A percentile compares a stretch with the other conserved stretches of the same genome.
Conservation (phyloP, 35 echinoderm and acorn worm species). For the Chiridota heheva region DNA sequence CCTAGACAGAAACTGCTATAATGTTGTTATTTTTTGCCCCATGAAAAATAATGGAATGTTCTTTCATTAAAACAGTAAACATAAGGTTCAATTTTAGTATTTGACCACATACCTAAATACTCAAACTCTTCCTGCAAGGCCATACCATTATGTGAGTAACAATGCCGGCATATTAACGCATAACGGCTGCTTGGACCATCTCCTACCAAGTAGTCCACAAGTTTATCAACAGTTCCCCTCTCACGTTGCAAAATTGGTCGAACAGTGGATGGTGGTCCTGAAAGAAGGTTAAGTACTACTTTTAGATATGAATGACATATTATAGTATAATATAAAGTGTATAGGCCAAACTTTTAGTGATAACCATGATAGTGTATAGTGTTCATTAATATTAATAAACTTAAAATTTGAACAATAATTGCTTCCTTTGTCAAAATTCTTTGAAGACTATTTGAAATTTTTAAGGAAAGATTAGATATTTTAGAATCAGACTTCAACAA, state of each 20-base stretch:
- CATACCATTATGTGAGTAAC: slow-evolving; percentile 99
- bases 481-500: too few relatives aligned
- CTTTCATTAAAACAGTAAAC: too few relatives aligned
- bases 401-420: too few relatives aligned
- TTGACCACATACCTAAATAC: slow-evolving; percentile 97
- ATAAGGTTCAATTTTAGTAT: too few relatives aligned
- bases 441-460: too few relatives aligned
- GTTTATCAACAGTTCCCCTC: slow-evolving; percentile 82
- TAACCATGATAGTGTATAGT: too few relatives aligned
- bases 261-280: slow-evolving; percentile 75
- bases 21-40: background rate
- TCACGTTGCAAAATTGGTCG: slow-evolving; percentile 82
- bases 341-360: too few relatives aligned
- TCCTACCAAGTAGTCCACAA: slow-evolving; percentile 87
- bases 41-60: background rate
- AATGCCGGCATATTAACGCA: slow-evolving; percentile 87
- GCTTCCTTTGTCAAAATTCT: too few relatives aligned
- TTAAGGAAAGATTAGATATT: too few relatives aligned
- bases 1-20: background rate
- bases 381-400: too few relatives aligned
- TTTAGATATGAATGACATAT: background rate
- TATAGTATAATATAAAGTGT: too few relatives aligned
- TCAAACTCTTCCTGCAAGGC: slow-evolving; percentile 97
- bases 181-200: slow-evolving; percentile 86
- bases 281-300: background rate